Base-by-base conservation (phyloP, 2,113 vertebrate genomes). In the Triplophysa dalaica region DNA sequence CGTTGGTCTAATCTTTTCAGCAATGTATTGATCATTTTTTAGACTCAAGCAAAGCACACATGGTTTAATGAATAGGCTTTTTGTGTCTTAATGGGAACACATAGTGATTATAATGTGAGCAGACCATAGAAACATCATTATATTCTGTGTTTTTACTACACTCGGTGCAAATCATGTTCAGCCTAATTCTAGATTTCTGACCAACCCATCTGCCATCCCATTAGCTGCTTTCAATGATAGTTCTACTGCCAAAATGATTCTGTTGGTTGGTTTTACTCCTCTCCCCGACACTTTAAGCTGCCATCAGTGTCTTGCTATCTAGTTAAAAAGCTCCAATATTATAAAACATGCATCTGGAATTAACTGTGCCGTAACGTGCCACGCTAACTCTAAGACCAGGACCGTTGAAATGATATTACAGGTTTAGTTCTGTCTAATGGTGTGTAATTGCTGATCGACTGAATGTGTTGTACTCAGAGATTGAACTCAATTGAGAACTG, bases 291-390 rank as follows among this genome's bases (percentile, higher is more conserved):
- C 70, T 41, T 60, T 6, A 26, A 73, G 70, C 70, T 61, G 33
- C 70, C 56, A 43, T 74, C 56, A 61, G 56, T 61, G 54, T 58
- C 38, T n/a, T 22, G 54, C 33, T 60, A 60, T 73, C 54, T 74
- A 60, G 54, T 41, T 60, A 60, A 41, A 58, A 41, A 41, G 5
- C 12, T 17, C 19, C 50, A 72, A 38, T 58, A 17, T 38, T 38
- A 38, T 72, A 22, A 73, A 73, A 73, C 60, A 43, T 43, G 33
- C 29, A 24, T 60, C 43, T 38, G 19, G 12, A 21, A 11, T 56
- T 58, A 43, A 41, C 7, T 8, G 21, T 56, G 16, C 45, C 68
- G 29, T 54, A 70, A 56, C 56, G 69, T 24, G 56, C n/a, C 17
- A 33, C 16, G 33, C 3, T 45, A 68, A n/a, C 14, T 69, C 8